These are phyloP conservation scores for Malurus splendens DNA, from an alignment of 2,797 vertebrate species.

Conservation along the genomic window DNA sequence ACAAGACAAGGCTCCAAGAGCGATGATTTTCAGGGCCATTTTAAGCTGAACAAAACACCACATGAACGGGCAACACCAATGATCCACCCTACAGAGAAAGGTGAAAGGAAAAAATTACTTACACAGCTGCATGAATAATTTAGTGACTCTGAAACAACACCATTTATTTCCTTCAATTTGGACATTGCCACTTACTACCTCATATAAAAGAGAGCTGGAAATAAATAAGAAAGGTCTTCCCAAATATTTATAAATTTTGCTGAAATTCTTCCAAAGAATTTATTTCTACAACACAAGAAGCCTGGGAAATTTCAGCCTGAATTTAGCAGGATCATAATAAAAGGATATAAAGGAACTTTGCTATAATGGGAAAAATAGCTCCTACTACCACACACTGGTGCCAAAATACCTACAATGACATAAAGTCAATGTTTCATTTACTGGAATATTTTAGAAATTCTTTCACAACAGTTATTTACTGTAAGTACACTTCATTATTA, in stretches of 20 bases:
- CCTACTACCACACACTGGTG: neutral
- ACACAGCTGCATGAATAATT: neutral
- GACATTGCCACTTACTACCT: neutral
- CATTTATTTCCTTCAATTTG: neutral
- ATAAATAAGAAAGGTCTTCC: neutral
- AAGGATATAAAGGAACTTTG: neutral
- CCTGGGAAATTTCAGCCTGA: slow-evolving; percentile 9
- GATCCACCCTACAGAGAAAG: neutral
- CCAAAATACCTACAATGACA: slow-evolving; percentile 11
- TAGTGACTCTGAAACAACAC: neutral
- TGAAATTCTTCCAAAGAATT: neutral
- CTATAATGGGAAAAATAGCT: neutral
- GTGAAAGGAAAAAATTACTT: neutral
- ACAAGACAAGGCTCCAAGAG: neutral
- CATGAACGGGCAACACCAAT: neutral
- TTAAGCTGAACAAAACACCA: neutral
- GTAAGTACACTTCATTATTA: neutral
- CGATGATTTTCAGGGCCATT: neutral
- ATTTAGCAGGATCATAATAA: neutral
- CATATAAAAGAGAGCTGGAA: neutral
- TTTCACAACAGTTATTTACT: slow-evolving; percentile 34
- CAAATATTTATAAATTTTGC: neutral
- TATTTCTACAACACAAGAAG: slow-evolving; percentile 2
- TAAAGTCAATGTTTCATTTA: slow-evolving; percentile 13
- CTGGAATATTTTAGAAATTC: neutral